Conservation (phyloP, 1,140 invertebrate genomes). For the Drepana arcuata region DNA sequence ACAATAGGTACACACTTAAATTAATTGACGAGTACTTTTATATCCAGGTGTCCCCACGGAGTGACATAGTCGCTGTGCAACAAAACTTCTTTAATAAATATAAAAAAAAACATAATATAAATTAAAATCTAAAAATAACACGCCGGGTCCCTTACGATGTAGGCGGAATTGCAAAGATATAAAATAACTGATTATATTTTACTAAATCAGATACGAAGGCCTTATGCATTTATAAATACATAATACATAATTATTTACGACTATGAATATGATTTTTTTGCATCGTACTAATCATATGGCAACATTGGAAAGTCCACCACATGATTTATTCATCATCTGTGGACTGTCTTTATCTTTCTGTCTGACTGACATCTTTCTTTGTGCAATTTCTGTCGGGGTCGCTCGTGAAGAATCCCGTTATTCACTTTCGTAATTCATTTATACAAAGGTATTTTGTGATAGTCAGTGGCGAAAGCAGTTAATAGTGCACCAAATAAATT, state of each 20-base stretch:
- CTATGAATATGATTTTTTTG: slow-evolving; percentile 1
- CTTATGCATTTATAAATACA: slow-evolving; percentile 20
- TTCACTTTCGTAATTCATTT: slow-evolving; percentile 52
- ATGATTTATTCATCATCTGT: slow-evolving; percentile 28
- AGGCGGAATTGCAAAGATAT: too few species aligned
- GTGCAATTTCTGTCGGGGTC: slow-evolving; percentile 53
- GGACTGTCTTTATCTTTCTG: too few species aligned
- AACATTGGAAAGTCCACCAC: slow-evolving; percentile 4
- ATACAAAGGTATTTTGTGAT: slow-evolving; percentile 55
- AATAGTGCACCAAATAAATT: slow-evolving; percentile 29
- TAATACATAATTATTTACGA: not conserved
- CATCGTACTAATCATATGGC: slow-evolving; percentile 1
- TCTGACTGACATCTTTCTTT: slow-evolving; percentile 56
- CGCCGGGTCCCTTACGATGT: too few species aligned
- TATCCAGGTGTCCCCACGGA: too few species aligned
- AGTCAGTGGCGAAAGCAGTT: slow-evolving; percentile 30
- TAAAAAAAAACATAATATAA: too few species aligned
- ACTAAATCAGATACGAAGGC: too few species aligned
- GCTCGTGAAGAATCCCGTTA: slow-evolving; percentile 61
- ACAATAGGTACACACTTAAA: too few species aligned
- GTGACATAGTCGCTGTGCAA: too few species aligned
- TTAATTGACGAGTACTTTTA: too few species aligned
- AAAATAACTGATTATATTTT: too few species aligned
- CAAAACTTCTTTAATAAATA: too few species aligned
- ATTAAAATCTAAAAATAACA: too few species aligned